Base-by-base conservation (phyloP, 1,140 invertebrate genomes). In the Gryon sp. region DNA sequence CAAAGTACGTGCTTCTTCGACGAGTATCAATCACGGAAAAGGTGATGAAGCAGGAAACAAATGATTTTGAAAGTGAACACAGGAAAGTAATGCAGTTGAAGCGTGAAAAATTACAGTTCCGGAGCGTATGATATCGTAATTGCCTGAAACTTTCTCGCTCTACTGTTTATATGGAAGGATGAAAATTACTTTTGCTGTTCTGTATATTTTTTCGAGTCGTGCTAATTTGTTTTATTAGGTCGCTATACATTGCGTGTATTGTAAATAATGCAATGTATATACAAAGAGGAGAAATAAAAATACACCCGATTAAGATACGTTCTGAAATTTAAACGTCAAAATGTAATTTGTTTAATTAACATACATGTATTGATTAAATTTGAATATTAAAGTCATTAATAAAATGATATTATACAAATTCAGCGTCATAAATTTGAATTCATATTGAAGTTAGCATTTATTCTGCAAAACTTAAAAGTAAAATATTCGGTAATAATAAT, bases 61-160 rank as follows among this genome's bases (percentile, higher is more conserved):
- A 69, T 43, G 60, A 63, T 78, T 78, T 78, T 60, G 62, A 78
- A 78, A 78, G 68, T 73, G 68, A 78, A 73, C 50, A 73, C 19
- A 78, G 63, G 68, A 78, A 78, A 78, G 75, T 78, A 69, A 63
- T 65, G 34, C 26, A 68, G 63, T 73, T 63, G 45, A 70, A 63
- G 59, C 75, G 45, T 78, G 62, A 77, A 78, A 78, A 78, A 78
- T 78, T 78, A 48, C 62, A 62, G 52, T 48, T 62, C 46, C 40
- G 46, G 5, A 36, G 32, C 28, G 53, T 59, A 66, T 43, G 62
- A 68, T 72, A 68, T 34, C 18, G 57, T 78, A 73, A 78, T 78
- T 78, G 75, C 75, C 46, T 43, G 68, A 72, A 73, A 78, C 75
- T 78, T 73, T 78, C 75, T 43, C 62, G 62, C 68, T 66, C 55